phyloP scores from a whole-genome alignment of 2,113 vertebrate species.

The Chionis minor region DNA sequence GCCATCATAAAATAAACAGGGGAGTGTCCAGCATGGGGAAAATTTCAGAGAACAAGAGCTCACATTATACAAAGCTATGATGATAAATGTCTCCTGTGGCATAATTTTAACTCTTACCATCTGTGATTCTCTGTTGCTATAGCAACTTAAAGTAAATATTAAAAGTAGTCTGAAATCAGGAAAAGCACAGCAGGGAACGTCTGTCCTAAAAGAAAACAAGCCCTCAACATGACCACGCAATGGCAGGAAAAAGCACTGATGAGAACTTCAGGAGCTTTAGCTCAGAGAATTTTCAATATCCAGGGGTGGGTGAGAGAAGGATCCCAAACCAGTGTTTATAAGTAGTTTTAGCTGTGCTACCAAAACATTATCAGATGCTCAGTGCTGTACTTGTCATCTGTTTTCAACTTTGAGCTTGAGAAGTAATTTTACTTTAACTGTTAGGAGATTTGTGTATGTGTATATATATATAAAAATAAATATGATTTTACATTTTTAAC shows the following conservation, averaged over 20 bases:
- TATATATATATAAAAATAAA: not conserved
- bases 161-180: slow-evolving; percentile 72
- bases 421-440: slow-evolving; percentile 6
- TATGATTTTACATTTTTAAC: not conserved
- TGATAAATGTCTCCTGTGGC: slow-evolving; percentile 76
- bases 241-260: slow-evolving; percentile 9
- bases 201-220: slow-evolving; percentile 74
- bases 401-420: slow-evolving; percentile 30
- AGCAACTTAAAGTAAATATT: slow-evolving; percentile 76
- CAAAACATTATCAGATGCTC: not conserved
- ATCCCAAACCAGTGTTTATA: not conserved
- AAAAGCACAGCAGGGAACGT: slow-evolving; percentile 74
- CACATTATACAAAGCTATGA: slow-evolving; percentile 60
- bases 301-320: not conserved
- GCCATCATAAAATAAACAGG: slow-evolving; percentile 70
- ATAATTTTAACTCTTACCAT: slow-evolving; percentile 74
- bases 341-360: not conserved
- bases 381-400: slow-evolving; percentile 7
- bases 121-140: slow-evolving; percentile 67
- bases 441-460: not conserved
- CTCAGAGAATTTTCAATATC: not conserved
- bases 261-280: not conserved
- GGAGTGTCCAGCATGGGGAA: slow-evolving; percentile 13
- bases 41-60: slow-evolving; percentile 66
- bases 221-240: slow-evolving; percentile 26